Base-by-base conservation (phyloP, 1,140 invertebrate species). In the Cyrtorhinus lividipennis region DNA sequence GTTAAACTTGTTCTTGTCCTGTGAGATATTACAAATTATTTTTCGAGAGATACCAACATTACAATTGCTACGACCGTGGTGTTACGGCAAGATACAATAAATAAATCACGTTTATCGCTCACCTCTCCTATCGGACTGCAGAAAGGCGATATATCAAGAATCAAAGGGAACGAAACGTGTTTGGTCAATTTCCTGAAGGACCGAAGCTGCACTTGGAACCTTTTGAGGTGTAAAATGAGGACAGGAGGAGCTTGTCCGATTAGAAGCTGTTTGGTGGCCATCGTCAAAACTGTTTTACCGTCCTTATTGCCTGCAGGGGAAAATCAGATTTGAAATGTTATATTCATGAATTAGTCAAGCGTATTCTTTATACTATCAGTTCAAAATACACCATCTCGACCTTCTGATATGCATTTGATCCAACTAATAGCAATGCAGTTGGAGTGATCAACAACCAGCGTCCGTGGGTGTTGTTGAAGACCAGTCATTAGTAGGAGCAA, bases 161-260 rank as follows among this genome's bases (percentile, higher is more conserved):
- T 66, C 3, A 86, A 78, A 0, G 92, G 89, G 73, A 98, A 99
- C 67, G 85, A 84, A 0, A 99, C 91, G 69, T 85, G 83, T 57
- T 87, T 86, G 13, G 83, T 81, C 53, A 95, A 81, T 80, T 99
- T 98, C 1, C 80, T 73, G 27, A 85, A 78, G 48, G 75, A 76
- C 60, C 74, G 76, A 62, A 78, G 78, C 68, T 80, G 75, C 67
- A 85, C 78, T 75, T 91, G 87, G 73, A 91, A 92, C 26, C 96
- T 74, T 75, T 99, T 98, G 56, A 99, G 74, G 72, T 98, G 95
- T 20, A 98, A 74, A 26, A 97, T 98, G 0, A 99, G 79, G 63
- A 98, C 84, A 2, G 92, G 85, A 1, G 96, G 96, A 25, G 93
- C 92, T 69, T 81, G 83, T 62, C 86, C 88, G 13, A 99, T 86